Evolutionary conservation across 2,797 vertebrate species (phyloP).

Genomic region (Bradypodion pumilum): DNA sequence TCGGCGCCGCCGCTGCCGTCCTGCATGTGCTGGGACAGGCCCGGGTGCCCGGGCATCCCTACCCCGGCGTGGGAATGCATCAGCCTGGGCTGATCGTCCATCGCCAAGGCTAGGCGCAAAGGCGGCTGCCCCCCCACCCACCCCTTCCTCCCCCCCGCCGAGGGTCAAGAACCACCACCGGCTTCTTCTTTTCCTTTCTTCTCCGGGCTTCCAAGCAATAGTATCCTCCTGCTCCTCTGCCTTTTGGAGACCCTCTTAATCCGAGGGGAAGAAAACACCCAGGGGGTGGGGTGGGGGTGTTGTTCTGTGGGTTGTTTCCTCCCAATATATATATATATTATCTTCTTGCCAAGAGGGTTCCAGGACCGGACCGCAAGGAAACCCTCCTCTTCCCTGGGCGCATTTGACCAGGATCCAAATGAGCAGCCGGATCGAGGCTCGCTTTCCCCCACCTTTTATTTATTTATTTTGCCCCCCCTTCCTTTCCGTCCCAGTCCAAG

Average conservation of each 20-base stretch:
- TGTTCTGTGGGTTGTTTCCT: too few relatives aligned
- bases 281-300: too few relatives aligned
- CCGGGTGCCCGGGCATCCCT: constrained; percentile 93
- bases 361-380: constrained; percentile 45
- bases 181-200: background rate
- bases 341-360: constrained; percentile 32
- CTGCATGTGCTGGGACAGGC: constrained; percentile 93
- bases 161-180: background rate
- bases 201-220: constrained; percentile 10
- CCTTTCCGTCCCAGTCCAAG: background rate
- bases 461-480: too few relatives aligned
- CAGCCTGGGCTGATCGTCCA: constrained; percentile 96
- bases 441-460: too few relatives aligned
- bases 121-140: constrained; percentile 39
- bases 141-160: constrained; percentile 27
- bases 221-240: constrained; percentile 57
- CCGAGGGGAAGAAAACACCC: constrained; percentile 44
- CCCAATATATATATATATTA: too few relatives aligned
- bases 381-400: constrained; percentile 55
- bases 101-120: constrained; percentile 71
- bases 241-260: constrained; percentile 65
- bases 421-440: constrained; percentile 30
- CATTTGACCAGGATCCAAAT: constrained; percentile 27
- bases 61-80: constrained; percentile 94
- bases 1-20: constrained; percentile 88